These are phyloP conservation scores for Notothenia coriiceps DNA, from an alignment of 2,113 vertebrate genomes.

Conservation along the genomic window DNA sequence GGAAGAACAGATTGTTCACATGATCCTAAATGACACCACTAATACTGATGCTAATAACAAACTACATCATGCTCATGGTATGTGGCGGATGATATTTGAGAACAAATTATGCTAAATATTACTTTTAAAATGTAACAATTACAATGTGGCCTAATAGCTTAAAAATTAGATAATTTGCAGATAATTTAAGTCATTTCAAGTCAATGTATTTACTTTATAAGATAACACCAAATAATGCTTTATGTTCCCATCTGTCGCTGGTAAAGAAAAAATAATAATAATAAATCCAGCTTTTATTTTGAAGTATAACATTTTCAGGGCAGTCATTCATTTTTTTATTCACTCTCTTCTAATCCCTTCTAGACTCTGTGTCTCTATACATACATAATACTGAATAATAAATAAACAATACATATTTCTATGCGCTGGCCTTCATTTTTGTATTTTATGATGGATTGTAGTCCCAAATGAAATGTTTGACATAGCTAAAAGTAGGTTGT, in stretches of 20 bases:
- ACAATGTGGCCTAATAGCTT: background rate
- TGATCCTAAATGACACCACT: slow-evolving; percentile 9
- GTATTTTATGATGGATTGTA: too few species aligned
- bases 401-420: too few species aligned
- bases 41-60: background rate
- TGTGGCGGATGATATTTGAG: background rate
- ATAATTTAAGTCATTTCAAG: background rate
- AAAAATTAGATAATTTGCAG: background rate
- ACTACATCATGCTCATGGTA: background rate
- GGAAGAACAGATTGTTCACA: slow-evolving; percentile 5
- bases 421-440: too few species aligned
- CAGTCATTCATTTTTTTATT: background rate
- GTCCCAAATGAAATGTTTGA: background rate
- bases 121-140: background rate
- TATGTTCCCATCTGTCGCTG: background rate
- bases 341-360: background rate
- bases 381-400: background rate
- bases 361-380: background rate
- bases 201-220: background rate
- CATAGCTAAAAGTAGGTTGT: background rate
- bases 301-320: background rate
- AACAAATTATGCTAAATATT: background rate
- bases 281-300: background rate
- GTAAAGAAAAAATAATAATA: background rate
- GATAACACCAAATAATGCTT: background rate